Percentiles rank a stretch among this genome's conserved stretches.
phyloP scores from a whole-genome alignment of 2,888 invertebrate genomes.

The Caenorhabditis afra region DNA sequence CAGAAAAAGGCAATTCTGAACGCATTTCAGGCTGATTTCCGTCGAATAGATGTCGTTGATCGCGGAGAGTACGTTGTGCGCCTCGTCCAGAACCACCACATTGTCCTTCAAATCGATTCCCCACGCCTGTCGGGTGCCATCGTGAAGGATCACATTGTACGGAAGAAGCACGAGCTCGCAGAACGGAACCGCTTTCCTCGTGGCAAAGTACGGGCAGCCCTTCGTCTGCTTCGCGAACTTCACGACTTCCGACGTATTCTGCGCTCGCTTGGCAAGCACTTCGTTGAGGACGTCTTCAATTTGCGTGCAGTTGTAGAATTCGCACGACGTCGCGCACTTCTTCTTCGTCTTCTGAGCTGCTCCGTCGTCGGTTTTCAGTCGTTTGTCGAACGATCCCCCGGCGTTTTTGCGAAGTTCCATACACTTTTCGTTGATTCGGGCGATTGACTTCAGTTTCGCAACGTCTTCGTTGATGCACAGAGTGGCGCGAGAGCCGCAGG shows the following conservation, averaged over 20 bases:
- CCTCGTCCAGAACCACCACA: constrained; percentile 93
- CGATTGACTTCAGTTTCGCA: constrained; percentile 66
- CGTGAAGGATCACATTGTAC: constrained; percentile 87
- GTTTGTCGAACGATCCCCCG: constrained; percentile 33
- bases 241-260: constrained; percentile 27
- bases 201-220: constrained; percentile 95
- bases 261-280: constrained; percentile 82
- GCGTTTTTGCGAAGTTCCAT: constrained; percentile 75
- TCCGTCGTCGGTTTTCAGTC: constrained; percentile 37
- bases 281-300: constrained; percentile 83
- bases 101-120: constrained; percentile 87
- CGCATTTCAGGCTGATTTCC: constrained; percentile 60
- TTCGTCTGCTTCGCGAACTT: constrained; percentile 85
- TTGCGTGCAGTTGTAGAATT: constrained; percentile 85
- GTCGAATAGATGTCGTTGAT: constrained; percentile 83
- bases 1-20: constrained; percentile 63
- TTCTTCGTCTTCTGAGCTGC: constrained; percentile 13
- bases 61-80: constrained; percentile 94
- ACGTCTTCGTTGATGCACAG: constrained; percentile 92
- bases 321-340: constrained; percentile 83
- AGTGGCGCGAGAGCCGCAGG: constrained; percentile 82
- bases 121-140: constrained; percentile 87
- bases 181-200: constrained; percentile 88
- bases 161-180: constrained; percentile 85
- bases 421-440: constrained; percentile 75